Conservation (phyloP, 2,797 vertebrate species). For the Myoxocephalus aenaeus region DNA sequence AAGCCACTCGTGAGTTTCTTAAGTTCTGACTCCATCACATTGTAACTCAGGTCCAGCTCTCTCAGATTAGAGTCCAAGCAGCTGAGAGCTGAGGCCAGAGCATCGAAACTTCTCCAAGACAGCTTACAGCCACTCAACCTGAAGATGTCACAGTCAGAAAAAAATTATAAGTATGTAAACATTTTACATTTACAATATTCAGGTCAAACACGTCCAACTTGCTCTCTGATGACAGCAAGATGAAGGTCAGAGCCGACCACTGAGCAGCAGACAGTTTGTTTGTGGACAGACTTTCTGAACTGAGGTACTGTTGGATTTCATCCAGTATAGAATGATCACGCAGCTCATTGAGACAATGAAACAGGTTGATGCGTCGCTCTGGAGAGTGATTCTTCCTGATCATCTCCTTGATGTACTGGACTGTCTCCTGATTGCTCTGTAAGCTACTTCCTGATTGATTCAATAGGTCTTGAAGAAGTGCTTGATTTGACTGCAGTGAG, state of each 20-base stretch:
- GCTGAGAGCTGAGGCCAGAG: not conserved
- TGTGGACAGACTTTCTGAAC: not conserved
- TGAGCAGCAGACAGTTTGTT: conserved; percentile 13
- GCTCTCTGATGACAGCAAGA: conserved; percentile 35
- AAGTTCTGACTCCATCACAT: not conserved
- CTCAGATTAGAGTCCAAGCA: not conserved
- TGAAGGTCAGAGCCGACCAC: conserved; percentile 38
- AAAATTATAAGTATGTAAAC: not conserved
- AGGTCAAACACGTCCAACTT: conserved; percentile 43
- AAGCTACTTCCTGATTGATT: not conserved
- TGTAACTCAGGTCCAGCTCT: conserved; percentile 30
- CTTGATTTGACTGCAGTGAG: conserved; percentile 26
- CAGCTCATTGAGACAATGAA: conserved; percentile 35
- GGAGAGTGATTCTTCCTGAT: not conserved
- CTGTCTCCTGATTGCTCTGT: conserved; percentile 19
- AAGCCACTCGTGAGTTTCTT: rapidly evolving
- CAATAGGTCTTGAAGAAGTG: not conserved
- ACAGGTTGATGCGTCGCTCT: conserved; percentile 8
- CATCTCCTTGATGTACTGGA: conserved; percentile 24
- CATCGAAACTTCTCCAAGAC: rapidly evolving
- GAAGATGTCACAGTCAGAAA: not conserved
- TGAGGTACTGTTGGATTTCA: conserved; percentile 21
- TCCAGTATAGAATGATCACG: conserved; percentile 3
- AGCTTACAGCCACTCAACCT: conserved; percentile 8
- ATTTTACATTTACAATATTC: not conserved